These are phyloP conservation scores for Hafferia zeledoni DNA, from an alignment of 2,797 vertebrate species.

Conservation along the genomic window DNA sequence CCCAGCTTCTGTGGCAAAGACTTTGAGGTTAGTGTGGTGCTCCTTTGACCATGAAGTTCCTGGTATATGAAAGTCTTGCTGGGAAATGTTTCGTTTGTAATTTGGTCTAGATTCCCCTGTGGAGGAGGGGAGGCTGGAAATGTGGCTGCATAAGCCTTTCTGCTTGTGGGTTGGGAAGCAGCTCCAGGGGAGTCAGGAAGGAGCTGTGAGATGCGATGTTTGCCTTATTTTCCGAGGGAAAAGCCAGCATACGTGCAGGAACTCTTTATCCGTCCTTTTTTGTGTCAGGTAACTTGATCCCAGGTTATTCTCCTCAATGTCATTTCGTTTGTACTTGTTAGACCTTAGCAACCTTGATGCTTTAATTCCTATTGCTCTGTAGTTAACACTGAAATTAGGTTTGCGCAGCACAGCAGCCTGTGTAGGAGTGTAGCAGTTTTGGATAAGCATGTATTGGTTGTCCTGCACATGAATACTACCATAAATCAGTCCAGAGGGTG, in stretches of 20 bases:
- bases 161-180: rapidly evolving
- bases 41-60: background rate
- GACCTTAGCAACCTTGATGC: background rate
- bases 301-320: background rate
- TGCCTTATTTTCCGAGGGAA: background rate
- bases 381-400: background rate
- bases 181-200: background rate
- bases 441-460: background rate
- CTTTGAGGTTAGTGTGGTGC: background rate
- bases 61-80: background rate
- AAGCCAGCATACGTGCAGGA: rapidly evolving
- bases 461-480: background rate
- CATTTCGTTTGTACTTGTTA: background rate
- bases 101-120: rapidly evolving
- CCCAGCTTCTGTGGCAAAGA: background rate
- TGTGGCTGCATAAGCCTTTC: background rate
- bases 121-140: background rate
- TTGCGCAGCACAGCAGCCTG: background rate
- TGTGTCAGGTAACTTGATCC: background rate
- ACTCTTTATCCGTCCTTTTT: background rate
- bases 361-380: background rate
- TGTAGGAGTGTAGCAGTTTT: background rate
- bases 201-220: background rate
- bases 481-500: background rate
- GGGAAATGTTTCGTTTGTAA: background rate